Conservation (phyloP, 2,888 invertebrate species). For the Dicycla oo region DNA sequence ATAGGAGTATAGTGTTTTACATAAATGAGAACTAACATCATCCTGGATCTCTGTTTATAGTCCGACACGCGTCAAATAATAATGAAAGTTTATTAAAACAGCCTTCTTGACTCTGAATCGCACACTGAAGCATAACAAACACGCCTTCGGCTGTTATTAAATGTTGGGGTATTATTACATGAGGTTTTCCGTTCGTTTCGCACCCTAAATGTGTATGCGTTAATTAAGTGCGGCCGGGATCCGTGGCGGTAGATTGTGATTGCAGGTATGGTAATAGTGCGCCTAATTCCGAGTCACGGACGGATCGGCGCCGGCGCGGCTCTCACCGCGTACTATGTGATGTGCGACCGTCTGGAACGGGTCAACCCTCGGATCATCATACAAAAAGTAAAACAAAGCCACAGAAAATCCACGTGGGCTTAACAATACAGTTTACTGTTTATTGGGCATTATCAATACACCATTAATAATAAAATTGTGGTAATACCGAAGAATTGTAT, state of each 20-base stretch:
- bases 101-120: conserved; percentile 58
- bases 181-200: conserved; percentile 78
- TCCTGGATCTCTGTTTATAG: conserved; percentile 61
- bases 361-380: conserved; percentile 65
- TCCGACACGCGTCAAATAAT: conserved; percentile 70
- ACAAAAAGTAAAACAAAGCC: conserved; percentile 58
- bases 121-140: conserved; percentile 62
- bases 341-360: conserved; percentile 74
- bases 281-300: conserved; percentile 78
- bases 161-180: conserved; percentile 71
- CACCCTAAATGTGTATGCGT: conserved; percentile 82
- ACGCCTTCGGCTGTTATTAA: conserved; percentile 64
- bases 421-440: conserved; percentile 50
- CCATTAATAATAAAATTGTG: conserved; percentile 35
- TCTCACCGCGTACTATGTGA: conserved; percentile 60
- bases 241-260: conserved; percentile 79
- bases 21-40: conserved; percentile 70
- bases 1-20: conserved; percentile 67
- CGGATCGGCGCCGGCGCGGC: conserved; percentile 75
- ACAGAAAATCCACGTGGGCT: conserved; percentile 55
- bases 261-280: conserved; percentile 65
- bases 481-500: conserved; percentile 34
- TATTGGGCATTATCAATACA: conserved; percentile 34
- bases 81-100: conserved; percentile 70
- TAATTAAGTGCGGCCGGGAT: conserved; percentile 76